phyloP scores from a whole-genome alignment of 2,888 invertebrate genomes.

The Drosophila kanekoi region DNA sequence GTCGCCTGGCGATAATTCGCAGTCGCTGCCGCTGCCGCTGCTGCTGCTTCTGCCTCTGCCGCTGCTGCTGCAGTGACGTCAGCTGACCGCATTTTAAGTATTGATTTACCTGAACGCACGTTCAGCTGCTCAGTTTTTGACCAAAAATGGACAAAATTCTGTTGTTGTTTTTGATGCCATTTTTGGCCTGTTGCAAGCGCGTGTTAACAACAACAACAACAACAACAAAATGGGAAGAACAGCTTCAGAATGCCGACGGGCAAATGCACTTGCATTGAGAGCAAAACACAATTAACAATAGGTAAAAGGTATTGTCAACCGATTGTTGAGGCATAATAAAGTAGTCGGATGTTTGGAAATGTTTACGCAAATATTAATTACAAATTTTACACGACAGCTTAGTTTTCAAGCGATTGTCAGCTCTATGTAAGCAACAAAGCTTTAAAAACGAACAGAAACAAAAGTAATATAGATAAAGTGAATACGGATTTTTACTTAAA shows the following conservation, averaged over 20 bases:
- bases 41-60: neutral
- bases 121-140: constrained; percentile 44
- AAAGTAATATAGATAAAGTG: no score
- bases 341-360: no score
- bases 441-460: no score
- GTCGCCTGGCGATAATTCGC: constrained; percentile 41
- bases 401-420: no score
- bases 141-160: constrained; percentile 74
- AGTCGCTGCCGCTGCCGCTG: constrained; percentile 7
- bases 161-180: constrained; percentile 51
- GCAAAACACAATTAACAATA: no score
- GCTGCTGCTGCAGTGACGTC: constrained; percentile 49
- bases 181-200: constrained; percentile 49
- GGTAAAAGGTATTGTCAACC: no score
- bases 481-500: no score
- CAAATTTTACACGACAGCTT: no score
- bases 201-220: constrained; percentile 47
- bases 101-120: constrained; percentile 44
- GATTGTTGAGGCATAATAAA: no score
- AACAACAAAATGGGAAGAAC: constrained; percentile 4
- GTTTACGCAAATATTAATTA: no score
- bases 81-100: constrained; percentile 54
- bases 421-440: no score
- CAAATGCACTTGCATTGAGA: constrained; percentile 7
- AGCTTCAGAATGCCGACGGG: constrained; percentile 6